These are phyloP conservation scores for Micromussa lordhowensis DNA, from an alignment of 92 coral and sea anemone species.

Conservation along the genomic window DNA sequence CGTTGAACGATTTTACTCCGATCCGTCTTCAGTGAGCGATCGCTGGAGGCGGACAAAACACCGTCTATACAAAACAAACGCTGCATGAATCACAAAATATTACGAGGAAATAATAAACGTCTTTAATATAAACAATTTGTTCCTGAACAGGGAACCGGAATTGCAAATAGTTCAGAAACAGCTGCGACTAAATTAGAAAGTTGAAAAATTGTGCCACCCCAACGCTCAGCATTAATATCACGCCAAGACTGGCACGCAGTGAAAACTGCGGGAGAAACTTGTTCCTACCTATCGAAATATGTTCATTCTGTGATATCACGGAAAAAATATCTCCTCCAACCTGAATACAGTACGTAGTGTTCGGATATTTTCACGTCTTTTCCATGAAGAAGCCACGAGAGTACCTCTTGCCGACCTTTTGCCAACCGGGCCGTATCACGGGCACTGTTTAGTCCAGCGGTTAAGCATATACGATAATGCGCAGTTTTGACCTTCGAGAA, in stretches of 20 bases:
- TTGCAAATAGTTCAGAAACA: constrained; percentile 7
- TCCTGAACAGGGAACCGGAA: neutral
- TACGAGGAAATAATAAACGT: neutral
- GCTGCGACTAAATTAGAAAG: constrained; percentile 14
- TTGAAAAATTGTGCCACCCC: constrained; percentile 1
- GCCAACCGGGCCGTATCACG: neutral
- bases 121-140: neutral
- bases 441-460: constrained; percentile 9
- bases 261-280: neutral
- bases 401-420: neutral
- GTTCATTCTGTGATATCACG: neutral
- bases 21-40: neutral
- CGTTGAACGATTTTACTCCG: neutral
- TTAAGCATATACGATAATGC: neutral
- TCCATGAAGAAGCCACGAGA: neutral
- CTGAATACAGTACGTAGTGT: neutral
- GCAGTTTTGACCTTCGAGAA: neutral
- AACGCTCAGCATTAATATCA: constrained; percentile 16
- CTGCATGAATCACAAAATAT: constrained; percentile 4
- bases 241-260: neutral
- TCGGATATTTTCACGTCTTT: neutral
- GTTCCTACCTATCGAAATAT: constrained; percentile 4
- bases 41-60: neutral
- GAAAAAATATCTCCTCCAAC: neutral
- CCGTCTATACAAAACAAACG: constrained; percentile 1